Percentiles rank a stretch among this genome's conserved stretches.
Conservation (phyloP, 2,888 invertebrate genomes). For the Selenia dentaria region DNA sequence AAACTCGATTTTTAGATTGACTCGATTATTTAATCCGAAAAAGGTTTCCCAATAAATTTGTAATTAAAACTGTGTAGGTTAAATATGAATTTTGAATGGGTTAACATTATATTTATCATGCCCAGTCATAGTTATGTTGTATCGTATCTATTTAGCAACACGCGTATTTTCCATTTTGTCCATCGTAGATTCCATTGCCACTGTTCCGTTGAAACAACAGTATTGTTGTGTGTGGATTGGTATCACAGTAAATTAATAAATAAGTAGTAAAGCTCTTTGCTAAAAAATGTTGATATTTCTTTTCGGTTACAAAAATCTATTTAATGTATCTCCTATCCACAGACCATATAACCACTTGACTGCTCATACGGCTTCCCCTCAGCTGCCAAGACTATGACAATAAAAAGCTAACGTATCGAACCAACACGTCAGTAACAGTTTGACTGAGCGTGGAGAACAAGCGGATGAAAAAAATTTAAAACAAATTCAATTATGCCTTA, state of each 20-base stretch:
- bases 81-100: slow-evolving; percentile 21
- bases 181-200: slow-evolving; percentile 16
- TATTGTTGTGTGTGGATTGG: slow-evolving; percentile 24
- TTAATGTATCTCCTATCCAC: too few species aligned
- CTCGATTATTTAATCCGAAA: slow-evolving; percentile 32
- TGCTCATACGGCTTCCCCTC: too few species aligned
- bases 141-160: slow-evolving; percentile 6
- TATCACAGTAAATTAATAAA: background rate
- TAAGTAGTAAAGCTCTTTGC: slow-evolving; percentile 2
- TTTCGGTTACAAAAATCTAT: too few species aligned
- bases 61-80: slow-evolving; percentile 20
- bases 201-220: slow-evolving; percentile 21
- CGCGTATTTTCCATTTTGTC: slow-evolving; percentile 41
- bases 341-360: too few species aligned
- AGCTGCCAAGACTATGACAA: too few species aligned
- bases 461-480: too few species aligned
- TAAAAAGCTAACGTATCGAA: too few species aligned
- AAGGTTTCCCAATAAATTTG: slow-evolving; percentile 26
- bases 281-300: too few species aligned
- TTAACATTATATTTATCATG: slow-evolving; percentile 7
- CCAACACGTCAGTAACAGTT: too few species aligned
- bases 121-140: background rate
- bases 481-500: too few species aligned
- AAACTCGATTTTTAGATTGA: slow-evolving; percentile 43
- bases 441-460: too few species aligned